Percentiles rank a stretch among this genome's conserved stretches.
Conservation (phyloP, 1,140 invertebrate genomes). For the Sitodiplosis mosellana region DNA sequence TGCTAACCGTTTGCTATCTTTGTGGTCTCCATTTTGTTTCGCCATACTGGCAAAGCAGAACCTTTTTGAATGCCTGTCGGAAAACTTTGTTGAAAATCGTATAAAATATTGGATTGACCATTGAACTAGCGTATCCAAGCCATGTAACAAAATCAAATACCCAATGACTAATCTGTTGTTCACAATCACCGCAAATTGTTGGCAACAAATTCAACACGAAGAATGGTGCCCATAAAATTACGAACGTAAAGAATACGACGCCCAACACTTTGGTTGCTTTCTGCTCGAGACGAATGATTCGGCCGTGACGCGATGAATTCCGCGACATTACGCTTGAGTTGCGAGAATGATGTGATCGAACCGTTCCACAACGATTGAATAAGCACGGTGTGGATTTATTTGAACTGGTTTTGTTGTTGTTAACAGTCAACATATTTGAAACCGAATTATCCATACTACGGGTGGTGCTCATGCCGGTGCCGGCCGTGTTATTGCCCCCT, state of each 20-base stretch:
- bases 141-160: constrained; percentile 75
- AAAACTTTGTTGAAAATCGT: constrained; percentile 91
- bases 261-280: constrained; percentile 89
- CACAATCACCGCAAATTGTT: constrained; percentile 57
- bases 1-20: constrained; percentile 13
- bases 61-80: constrained; percentile 74
- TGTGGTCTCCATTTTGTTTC: constrained; percentile 32
- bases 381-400: constrained; percentile 28
- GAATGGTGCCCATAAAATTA: constrained; percentile 84
- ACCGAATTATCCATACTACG: constrained; percentile 3
- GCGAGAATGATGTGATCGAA: constrained; percentile 43
- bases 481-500: constrained; percentile 3
- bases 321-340: constrained; percentile 63
- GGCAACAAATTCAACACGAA: constrained; percentile 75
- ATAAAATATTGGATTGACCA: constrained; percentile 89
- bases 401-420: constrained; percentile 13
- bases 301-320: constrained; percentile 58
- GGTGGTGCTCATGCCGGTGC: constrained; percentile 4
- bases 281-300: constrained; percentile 68
- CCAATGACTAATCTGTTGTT: constrained; percentile 47
- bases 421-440: constrained; percentile 1
- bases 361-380: constrained; percentile 23
- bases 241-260: constrained; percentile 85
- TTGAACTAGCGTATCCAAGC: constrained; percentile 82
- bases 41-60: constrained; percentile 59